Evolutionary conservation across 1,140 invertebrate species (phyloP), one percentile per base, ranked within the genome.

Genomic region (Pseudomyrmex concolor): DNA sequence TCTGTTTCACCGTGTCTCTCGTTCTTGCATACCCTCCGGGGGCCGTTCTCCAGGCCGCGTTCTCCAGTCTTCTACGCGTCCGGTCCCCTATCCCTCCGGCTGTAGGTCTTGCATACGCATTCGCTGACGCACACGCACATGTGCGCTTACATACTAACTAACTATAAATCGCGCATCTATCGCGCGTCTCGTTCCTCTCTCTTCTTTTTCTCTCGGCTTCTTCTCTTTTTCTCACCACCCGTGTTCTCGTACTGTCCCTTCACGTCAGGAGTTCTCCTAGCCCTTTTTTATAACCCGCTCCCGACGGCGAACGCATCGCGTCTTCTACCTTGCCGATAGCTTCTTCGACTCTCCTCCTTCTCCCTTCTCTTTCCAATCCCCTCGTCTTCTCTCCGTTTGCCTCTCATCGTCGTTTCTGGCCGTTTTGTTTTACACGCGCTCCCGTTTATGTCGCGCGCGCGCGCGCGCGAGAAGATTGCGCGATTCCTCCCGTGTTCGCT

Each of bases 81-180:
- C 48, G 12, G 64, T 48, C 34, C 54, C 54, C 51, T 54, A 64
- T 50, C 64, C 76, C 54, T 80, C 12, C 55, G 66, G 22, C 43
- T 70, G 2, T 78, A 57, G 76, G 64, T 68, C 76, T 66, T 51
- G 45, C 19, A 60, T 25, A 73, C 15, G 71, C 43, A 45, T 45
- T 50, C 12, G 43, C 54, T 25, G 51, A 70, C 45, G 63, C 74
- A 68, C 50, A 55, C n/a, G 15, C 19, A 70, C 25, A 22, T 68
- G 45, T 34, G 74, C 62, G 25, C 25, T 70, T 78, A 70, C 12
- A 80, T 71, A 80, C 9, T 68, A 76, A 67, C 63, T 70, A 78
- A 57, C 15, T 80, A 10, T 48, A 34, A 34, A 70, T 12, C 74
- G 50, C 12, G 50, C 48, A 12, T 17, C 64, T 22, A 74, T 71